These are phyloP conservation scores for Formica aserva DNA, from an alignment of 2,888 invertebrate species.

Conservation along the genomic window DNA sequence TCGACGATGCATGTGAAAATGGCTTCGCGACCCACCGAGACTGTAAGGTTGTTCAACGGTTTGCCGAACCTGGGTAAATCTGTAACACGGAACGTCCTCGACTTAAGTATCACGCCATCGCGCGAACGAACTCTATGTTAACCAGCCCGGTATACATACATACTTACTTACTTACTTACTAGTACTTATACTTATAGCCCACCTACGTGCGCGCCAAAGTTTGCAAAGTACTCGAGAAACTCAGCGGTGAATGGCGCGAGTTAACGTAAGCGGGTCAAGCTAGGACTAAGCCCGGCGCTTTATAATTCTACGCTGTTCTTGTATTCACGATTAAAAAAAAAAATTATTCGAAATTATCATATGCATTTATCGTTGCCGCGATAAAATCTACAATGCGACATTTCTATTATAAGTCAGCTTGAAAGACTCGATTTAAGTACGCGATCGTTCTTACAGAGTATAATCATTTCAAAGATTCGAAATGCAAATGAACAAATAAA, in stretches of 20 bases:
- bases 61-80: constrained; percentile 84
- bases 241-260: constrained; percentile 71
- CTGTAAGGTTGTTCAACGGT: constrained; percentile 84
- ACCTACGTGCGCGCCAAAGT: constrained; percentile 69
- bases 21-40: constrained; percentile 84
- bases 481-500: neutral
- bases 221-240: constrained; percentile 75
- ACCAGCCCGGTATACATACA: constrained; percentile 41
- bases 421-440: neutral
- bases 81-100: constrained; percentile 78
- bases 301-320: constrained; percentile 72
- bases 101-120: constrained; percentile 65
- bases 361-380: neutral
- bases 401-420: neutral
- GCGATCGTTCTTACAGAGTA: neutral
- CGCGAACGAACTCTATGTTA: constrained; percentile 59
- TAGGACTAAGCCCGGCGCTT: constrained; percentile 75
- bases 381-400: constrained; percentile 9
- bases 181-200: constrained; percentile 73
- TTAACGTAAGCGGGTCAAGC: constrained; percentile 78
- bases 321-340: constrained; percentile 51
- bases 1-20: constrained; percentile 84
- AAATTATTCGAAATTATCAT: neutral
- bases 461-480: neutral
- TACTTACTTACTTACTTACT: constrained; percentile 67